Conservation (phyloP, 2,113 vertebrate genomes). For the Leiothrix lutea region DNA sequence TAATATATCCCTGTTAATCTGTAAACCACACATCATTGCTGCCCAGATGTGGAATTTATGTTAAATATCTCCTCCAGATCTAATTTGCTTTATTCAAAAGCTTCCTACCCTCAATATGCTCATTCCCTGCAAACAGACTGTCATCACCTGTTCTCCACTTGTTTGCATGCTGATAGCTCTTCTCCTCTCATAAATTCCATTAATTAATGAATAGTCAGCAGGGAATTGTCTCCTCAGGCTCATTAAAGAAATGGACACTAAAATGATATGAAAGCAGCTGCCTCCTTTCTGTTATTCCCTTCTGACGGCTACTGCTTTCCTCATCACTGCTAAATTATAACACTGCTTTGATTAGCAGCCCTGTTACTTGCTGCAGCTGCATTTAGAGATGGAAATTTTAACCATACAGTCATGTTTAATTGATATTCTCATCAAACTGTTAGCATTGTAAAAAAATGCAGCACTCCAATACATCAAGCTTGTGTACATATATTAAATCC, state of each 20-base stretch:
- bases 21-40: background rate
- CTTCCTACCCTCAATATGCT: background rate
- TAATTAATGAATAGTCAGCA: constrained; percentile 61
- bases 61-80: background rate
- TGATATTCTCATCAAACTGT: constrained; percentile 47
- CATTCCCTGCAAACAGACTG: background rate
- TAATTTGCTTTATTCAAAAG: background rate
- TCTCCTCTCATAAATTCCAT: constrained; percentile 38
- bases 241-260: constrained; percentile 55
- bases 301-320: background rate
- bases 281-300: constrained; percentile 9
- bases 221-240: constrained; percentile 29
- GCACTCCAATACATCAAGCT: background rate
- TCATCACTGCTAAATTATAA: constrained; percentile 51
- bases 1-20: background rate
- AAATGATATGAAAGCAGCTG: constrained; percentile 53
- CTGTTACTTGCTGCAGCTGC: constrained; percentile 37
- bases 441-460: constrained; percentile 4
- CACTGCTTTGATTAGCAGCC: constrained; percentile 41
- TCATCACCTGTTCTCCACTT: constrained; percentile 32
- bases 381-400: constrained; percentile 41
- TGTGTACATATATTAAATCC: background rate
- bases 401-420: constrained; percentile 35
- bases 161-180: constrained; percentile 18
- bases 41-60: background rate